Base-by-base conservation (phyloP, 2,797 vertebrate species). In the Mormyrops attenuatus region DNA sequence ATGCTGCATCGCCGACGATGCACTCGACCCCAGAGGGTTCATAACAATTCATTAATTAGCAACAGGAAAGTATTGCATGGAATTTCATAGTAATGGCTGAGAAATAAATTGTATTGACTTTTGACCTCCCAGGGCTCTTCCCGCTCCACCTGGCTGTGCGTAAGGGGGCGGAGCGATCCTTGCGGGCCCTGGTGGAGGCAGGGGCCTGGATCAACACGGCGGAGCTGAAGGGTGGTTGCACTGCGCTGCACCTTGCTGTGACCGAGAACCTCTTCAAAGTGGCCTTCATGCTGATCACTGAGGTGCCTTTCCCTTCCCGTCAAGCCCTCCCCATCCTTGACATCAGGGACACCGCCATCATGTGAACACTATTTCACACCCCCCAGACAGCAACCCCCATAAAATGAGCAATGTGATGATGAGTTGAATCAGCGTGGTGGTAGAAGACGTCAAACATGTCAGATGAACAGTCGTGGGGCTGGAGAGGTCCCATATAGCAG, bases 121-220 rank as follows among this genome's bases (percentile, higher is more conserved):
- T 4, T n/a, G 4, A 41, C 91, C 53, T 91, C 11, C 26, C 93
- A 99, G 98, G 98, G 47, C 92, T 98, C 0, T 96, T 96, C 73
- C 98, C 98, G 0, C 94, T 99, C 4, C 98, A 99, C 93, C 95
- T 99, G 92, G 97, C 98, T 0, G 97, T 99, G 89, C 96, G 95
- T 88, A 95, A 95, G 53, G 96, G 97, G 0, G 97, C 96, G 4
- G 94, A 96, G 41, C 95, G 95, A 86, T 98, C 97, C 90, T 93
- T 99, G 86, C 97, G 97, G 50, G 92, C 97, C 91, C 95, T 99
- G 91, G 96, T 98, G 84, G 97, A 96, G 91, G 95, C 93, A 0
- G 98, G 98, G 53, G 98, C 98, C 0, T 96, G 97, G 0, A 96
- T 98, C 89, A 97, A 99, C 0, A 95, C 96, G 0, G 95, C 94